phyloP scores from a whole-genome alignment of 2,888 invertebrate genomes.

The Drosophila diplacantha region DNA sequence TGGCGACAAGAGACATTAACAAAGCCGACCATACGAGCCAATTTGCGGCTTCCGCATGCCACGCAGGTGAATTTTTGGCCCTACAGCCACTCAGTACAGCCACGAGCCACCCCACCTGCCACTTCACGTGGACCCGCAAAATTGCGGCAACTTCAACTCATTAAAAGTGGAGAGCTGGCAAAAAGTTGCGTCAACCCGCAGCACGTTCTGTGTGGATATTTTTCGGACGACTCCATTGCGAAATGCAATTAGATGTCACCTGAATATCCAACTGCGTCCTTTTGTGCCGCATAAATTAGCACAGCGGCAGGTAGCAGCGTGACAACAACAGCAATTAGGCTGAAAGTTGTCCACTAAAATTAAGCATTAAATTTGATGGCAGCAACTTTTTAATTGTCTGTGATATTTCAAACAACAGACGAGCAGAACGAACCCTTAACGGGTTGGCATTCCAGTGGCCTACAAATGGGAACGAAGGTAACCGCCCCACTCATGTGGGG shows the following conservation, averaged over 20 bases:
- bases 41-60: conserved; percentile 49
- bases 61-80: conserved; percentile 33
- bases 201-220: conserved; percentile 38
- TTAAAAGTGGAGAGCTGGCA: conserved; percentile 53
- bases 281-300: conserved; percentile 58
- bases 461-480: neutral
- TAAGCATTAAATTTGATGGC: conserved; percentile 51
- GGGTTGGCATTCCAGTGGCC: neutral
- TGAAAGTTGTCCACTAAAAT: conserved; percentile 53
- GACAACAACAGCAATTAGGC: conserved; percentile 51
- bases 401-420: conserved; percentile 37
- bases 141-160: conserved; percentile 52
- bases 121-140: conserved; percentile 38
- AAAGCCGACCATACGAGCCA: conserved; percentile 44
- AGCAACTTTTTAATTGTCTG: conserved; percentile 53
- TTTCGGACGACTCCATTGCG: conserved; percentile 36
- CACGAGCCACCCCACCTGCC: neutral
- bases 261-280: conserved; percentile 29
- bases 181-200: conserved; percentile 42
- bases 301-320: conserved; percentile 10
- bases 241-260: conserved; percentile 52
- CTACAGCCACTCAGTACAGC: conserved; percentile 10
- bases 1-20: conserved; percentile 20
- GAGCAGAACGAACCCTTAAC: neutral
- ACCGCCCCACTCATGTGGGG: neutral